Conservation (phyloP, 2,113 vertebrate genomes). For the Tupaia chinensis region DNA sequence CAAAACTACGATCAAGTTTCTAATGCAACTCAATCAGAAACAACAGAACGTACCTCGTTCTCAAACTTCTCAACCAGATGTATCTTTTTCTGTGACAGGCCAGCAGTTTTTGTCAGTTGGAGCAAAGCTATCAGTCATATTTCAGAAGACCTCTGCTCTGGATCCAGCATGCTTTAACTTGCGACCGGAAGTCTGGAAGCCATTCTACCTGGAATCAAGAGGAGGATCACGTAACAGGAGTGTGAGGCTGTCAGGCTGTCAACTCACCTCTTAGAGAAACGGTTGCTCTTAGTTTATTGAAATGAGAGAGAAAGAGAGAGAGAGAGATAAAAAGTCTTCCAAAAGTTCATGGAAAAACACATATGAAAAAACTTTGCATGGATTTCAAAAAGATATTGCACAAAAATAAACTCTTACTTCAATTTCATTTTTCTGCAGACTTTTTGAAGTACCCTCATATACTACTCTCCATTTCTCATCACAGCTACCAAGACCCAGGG, state of each 20-base stretch:
- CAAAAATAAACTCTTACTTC: too few relatives aligned
- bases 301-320: too few relatives aligned
- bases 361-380: too few relatives aligned
- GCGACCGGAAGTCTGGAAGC: conserved; percentile 77
- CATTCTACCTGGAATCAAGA: background rate
- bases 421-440: too few relatives aligned
- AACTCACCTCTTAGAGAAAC: background rate
- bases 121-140: conserved; percentile 80
- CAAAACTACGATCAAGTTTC: background rate
- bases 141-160: conserved; percentile 88
- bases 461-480: background rate
- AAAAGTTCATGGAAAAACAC: too few relatives aligned
- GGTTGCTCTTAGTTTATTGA: background rate
- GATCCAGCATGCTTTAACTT: conserved; percentile 80
- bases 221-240: accelerated
- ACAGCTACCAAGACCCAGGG: background rate
- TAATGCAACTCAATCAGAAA: conserved; percentile 21
- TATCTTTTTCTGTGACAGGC: conserved; percentile 83
- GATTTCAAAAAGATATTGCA: too few relatives aligned
- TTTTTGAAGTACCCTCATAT: background rate
- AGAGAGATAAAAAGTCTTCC: too few relatives aligned
- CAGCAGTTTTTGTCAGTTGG: conserved; percentile 88
- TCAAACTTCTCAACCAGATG: conserved; percentile 89
- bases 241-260: background rate
- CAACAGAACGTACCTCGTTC: conserved; percentile 75